Base-by-base conservation (phyloP, 2,113 vertebrate genomes). In the Megalops atlanticus region DNA sequence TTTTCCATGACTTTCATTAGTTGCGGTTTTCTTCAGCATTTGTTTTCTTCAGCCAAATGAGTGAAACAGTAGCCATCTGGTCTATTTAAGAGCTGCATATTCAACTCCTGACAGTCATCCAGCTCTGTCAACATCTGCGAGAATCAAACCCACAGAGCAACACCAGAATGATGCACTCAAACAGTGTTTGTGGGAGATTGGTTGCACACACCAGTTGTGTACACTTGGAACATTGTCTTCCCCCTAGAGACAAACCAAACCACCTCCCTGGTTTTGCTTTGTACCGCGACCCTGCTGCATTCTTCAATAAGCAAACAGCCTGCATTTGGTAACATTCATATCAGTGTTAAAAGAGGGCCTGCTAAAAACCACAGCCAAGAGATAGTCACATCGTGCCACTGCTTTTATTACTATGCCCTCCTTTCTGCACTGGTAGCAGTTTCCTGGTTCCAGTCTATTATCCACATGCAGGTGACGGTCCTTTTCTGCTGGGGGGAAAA, bases 401-500 rank as follows among this genome's bases (percentile, higher is more conserved):
- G 82, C 77, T 83, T 15, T 6, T 41, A 39, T 33, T 11, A 27
- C 78, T 80, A 85, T 85, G 82, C 81, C 87, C 85, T 76, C 89
- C 86, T 75, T 38, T 82, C 85, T 79, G 45, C 77, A 76, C 87
- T 47, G 84, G 77, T 81, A 85, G 89, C 79, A 87, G 87, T 84
- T 90, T 90, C 92, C 92, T 84, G 93, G 93, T 93, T 8, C 92
- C 91, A 92, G 91, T 93, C 93, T 93, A 94, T 94, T 94, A 93
- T 93, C 96, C 96, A 93, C 94, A 93, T 92, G 94, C 96, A 94
- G 91, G 96, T 96, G 94, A 95, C 95, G 96, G 95, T 95, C 96
- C 97, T 96, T 96, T 97, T 96, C 96, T 95, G 93, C 3, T 93
- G 94, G 95, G 97, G 96, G 94, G 97, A 96, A 97, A 95, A 97